Conservation (phyloP, 2,113 vertebrate species). For the Suricata suricatta region DNA sequence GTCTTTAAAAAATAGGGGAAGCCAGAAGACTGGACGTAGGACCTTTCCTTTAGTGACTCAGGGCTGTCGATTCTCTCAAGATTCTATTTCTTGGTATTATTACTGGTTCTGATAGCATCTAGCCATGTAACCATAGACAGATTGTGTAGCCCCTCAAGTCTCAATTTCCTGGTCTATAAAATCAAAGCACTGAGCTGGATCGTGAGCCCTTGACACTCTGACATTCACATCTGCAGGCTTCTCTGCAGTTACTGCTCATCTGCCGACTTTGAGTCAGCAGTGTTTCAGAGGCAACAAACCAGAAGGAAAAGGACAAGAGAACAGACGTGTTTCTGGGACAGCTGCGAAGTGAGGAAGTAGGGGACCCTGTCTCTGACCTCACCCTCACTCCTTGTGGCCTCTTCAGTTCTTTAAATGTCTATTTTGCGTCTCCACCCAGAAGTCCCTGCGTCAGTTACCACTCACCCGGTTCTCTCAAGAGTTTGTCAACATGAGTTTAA, state of each 20-base stretch:
- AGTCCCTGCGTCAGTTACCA: not conserved
- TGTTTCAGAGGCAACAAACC: not conserved
- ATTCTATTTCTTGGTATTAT: not conserved
- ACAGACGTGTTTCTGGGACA: not conserved
- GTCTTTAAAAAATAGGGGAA: not conserved
- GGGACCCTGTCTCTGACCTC: not conserved
- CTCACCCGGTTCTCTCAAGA: not conserved
- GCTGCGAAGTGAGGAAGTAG: not conserved
- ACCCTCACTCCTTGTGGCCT: not conserved
- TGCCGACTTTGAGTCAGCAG: not conserved
- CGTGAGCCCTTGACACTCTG: not conserved
- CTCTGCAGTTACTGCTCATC: not conserved
- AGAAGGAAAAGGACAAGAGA: not conserved
- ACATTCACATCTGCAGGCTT: not conserved
- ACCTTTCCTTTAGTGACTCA: not conserved
- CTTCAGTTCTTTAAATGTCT: not conserved
- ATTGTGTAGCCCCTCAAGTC: not conserved
- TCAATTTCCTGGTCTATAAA: not conserved
- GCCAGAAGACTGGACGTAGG: not conserved
- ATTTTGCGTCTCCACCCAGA: not conserved
- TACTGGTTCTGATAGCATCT: not conserved
- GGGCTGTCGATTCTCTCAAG: not conserved
- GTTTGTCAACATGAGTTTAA: not conserved
- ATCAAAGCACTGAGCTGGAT: not conserved
- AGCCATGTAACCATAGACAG: not conserved